Evolutionary conservation across 2,888 invertebrate species (phyloP), one percentile per base, ranked within the genome.

Genomic region (Dasypolia templi): DNA sequence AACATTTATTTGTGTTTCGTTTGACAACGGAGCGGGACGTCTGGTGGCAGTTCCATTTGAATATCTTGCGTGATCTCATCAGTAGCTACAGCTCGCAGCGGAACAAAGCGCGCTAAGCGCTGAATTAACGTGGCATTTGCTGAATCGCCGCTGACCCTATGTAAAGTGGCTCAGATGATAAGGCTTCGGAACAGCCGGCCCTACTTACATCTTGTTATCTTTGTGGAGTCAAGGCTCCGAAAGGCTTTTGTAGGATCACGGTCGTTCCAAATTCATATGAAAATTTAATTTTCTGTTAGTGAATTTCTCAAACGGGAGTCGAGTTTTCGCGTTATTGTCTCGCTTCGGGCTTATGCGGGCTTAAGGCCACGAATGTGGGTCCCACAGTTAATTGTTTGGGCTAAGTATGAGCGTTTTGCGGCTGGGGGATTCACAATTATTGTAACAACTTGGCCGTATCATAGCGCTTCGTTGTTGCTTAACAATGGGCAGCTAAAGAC

Each of bases 281-380:
- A 95, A 94, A 95, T 95, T 95, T 92, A 95, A 95, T 95, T 94
- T 94, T 94, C 93, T 92, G 94, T 93, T 92, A 93, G 93, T 92
- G 93, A 94, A 93, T 93, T 93, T 93, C 93, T 91, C 92, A 92
- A 94, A 94, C 92, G 88, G 91, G 91, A 92, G 92, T 87, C 75
- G 92, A 94, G 93, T 93, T 94, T 92, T 92, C 92, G 91, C 91
- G 92, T 93, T 91, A 94, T 95, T 95, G 95, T 95, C 92, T 94
- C 91, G 89, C 89, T 90, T 86, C 84, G 88, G 89, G 94, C 93
- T 95, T 94, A 94, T 94, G 93, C 93, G 94, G 95, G 95, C 93
- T 94, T 93, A 92, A 86, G 89, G 84, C 89, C 87, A 78, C 91
- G 89, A 93, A 94, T 93, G 93, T 94, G 93, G 92, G 91, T 90